A percentile compares a stretch with the other conserved stretches of the same genome.
These are phyloP conservation scores for Echinarachnius parma DNA, from an alignment of 53 echinoderm and acorn worm genomes.

Conservation along the genomic window DNA sequence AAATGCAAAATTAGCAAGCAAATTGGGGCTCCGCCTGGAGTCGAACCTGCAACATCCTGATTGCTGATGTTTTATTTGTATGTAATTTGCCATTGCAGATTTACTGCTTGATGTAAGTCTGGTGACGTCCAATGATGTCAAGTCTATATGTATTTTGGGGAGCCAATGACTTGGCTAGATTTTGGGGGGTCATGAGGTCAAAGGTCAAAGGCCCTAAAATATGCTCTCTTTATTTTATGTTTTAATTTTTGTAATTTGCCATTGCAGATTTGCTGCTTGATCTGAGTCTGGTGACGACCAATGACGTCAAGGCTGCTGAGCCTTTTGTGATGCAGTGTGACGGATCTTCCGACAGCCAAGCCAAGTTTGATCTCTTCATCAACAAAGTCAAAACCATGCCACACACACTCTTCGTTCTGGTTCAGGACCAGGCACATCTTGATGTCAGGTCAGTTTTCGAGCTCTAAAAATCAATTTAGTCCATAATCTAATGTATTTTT, in stretches of 20 bases:
- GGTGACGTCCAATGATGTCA: slow-evolving; percentile 39
- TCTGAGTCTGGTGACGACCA: slow-evolving; percentile 63
- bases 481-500: too few relatives aligned
- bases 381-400: slow-evolving; percentile 76
- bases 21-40: too few relatives aligned
- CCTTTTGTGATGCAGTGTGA: slow-evolving; percentile 88
- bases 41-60: too few relatives aligned
- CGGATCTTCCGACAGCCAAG: slow-evolving; percentile 60
- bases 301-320: slow-evolving; percentile 49
- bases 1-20: too few relatives aligned
- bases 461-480: too few relatives aligned
- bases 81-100: too few relatives aligned
- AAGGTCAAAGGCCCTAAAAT: too few relatives aligned
- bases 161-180: too few relatives aligned
- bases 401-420: slow-evolving; percentile 85
- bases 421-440: slow-evolving; percentile 90
- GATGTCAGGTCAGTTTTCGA: slow-evolving; percentile 65
- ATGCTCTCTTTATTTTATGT: too few relatives aligned
- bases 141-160: slow-evolving; percentile 64
- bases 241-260: too few relatives aligned
- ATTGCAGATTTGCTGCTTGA: slow-evolving; percentile 78
- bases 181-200: too few relatives aligned
- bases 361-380: slow-evolving; percentile 82
- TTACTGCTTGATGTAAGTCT: slow-evolving; percentile 79
- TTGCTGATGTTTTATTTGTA: too few relatives aligned